Conservation (phyloP, 1,140 invertebrate genomes). For the Drosophila athabasca region DNA sequence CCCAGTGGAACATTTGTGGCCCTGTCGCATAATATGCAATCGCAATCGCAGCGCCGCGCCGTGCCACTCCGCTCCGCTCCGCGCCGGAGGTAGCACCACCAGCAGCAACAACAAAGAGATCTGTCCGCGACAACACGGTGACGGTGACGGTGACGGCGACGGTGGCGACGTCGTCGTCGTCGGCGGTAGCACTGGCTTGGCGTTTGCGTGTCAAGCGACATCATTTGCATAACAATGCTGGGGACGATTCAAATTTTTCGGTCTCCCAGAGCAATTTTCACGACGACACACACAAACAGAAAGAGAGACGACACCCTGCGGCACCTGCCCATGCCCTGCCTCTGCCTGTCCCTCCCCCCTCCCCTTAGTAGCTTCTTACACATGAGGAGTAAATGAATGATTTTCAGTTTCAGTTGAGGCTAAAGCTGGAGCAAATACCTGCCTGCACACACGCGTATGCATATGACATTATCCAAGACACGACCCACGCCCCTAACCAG, state of each 20-base stretch:
- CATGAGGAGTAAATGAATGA: slow-evolving; percentile 38
- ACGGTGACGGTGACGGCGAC: slow-evolving; percentile 16
- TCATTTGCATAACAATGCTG: slow-evolving; percentile 82
- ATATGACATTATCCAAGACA: slow-evolving; percentile 66
- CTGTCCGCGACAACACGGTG: slow-evolving; percentile 62
- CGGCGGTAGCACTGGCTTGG: slow-evolving; percentile 18
- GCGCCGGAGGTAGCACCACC: slow-evolving; percentile 34
- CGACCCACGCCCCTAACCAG: slow-evolving; percentile 16
- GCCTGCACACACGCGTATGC: slow-evolving; percentile 51
- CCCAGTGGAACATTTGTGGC: slow-evolving; percentile 14
- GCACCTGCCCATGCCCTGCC: slow-evolving; percentile 51
- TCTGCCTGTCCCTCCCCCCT: slow-evolving; percentile 14
- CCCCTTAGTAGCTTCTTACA: too few relatives aligned
- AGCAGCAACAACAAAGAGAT: slow-evolving; percentile 65
- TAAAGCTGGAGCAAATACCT: slow-evolving; percentile 23
- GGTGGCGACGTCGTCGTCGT: slow-evolving; percentile 25
- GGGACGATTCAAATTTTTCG: slow-evolving; percentile 78
- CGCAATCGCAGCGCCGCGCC: slow-evolving; percentile 38
- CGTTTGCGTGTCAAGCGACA: slow-evolving; percentile 79
- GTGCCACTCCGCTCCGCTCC: too few relatives aligned
- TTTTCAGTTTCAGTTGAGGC: slow-evolving; percentile 49
- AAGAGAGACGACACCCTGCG: slow-evolving; percentile 48
- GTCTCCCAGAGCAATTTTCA: slow-evolving; percentile 79
- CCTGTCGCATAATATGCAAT: slow-evolving; percentile 63
- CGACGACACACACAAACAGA: slow-evolving; percentile 24